Percentiles rank a stretch among this genome's conserved stretches.
These are phyloP conservation scores for Chondrilla cf. caribensis DNA, from an alignment of 37 sponge, comb jelly and placozoan species.

Conservation along the genomic window DNA sequence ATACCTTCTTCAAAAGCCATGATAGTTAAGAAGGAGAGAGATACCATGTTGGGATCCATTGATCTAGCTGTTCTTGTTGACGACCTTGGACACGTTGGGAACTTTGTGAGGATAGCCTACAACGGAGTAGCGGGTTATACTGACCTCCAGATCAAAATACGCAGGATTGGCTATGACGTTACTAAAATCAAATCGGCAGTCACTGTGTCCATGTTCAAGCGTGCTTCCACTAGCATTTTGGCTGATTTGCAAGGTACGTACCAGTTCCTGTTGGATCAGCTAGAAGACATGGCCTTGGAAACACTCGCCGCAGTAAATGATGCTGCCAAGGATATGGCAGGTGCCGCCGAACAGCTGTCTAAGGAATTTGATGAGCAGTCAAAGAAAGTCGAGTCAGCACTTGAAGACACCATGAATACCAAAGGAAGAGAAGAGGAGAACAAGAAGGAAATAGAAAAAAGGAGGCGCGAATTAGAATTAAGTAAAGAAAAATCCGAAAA, in stretches of 20 bases:
- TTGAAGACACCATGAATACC: slow-evolving; percentile 6
- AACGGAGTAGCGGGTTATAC: slow-evolving; percentile 57
- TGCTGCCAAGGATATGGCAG: slow-evolving; percentile 37
- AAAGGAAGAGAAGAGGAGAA: not conserved
- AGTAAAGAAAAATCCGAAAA: not conserved
- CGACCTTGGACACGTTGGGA: slow-evolving; percentile 64
- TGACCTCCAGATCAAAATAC: slow-evolving; percentile 42
- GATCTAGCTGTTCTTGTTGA: slow-evolving; percentile 50
- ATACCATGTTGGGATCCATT: slow-evolving; percentile 28
- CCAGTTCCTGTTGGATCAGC: slow-evolving; percentile 24
- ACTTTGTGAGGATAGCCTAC: slow-evolving; percentile 54
- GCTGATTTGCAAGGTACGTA: slow-evolving; percentile 25
- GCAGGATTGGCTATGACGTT: slow-evolving; percentile 26
- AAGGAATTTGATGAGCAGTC: slow-evolving; percentile 41
- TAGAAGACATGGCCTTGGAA: slow-evolving; percentile 43
- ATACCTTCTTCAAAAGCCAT: not conserved
- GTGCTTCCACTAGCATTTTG: slow-evolving; percentile 21
- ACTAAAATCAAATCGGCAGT: slow-evolving; percentile 43
- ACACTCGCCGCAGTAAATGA: slow-evolving; percentile 5
- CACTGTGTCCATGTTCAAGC: slow-evolving; percentile 29
- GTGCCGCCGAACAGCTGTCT: slow-evolving; percentile 38
- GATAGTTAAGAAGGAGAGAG: slow-evolving; percentile 17
- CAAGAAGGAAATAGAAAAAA: not conserved
- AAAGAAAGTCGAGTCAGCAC: not conserved
- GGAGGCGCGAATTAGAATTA: not conserved